A percentile compares a stretch with the other conserved stretches of the same genome.
Evolutionary conservation across 2,797 vertebrate genomes (phyloP).

Genomic region (Centroberyx gerrardi): DNA sequence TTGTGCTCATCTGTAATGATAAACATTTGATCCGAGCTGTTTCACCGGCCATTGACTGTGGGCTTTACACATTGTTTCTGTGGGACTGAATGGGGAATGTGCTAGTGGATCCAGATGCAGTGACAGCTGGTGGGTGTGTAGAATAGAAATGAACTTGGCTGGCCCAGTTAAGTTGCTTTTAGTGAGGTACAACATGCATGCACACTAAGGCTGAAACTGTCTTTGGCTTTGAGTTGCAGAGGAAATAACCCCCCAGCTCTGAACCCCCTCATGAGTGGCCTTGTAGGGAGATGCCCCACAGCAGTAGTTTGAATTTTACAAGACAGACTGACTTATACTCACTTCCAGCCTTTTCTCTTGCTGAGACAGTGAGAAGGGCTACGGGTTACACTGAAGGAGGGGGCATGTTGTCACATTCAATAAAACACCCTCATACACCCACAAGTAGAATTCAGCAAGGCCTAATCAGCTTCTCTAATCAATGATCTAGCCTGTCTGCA

Average conservation of each 20-base stretch:
- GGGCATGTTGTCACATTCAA: background rate
- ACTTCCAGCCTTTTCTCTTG: background rate
- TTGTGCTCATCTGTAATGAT: slow-evolving; percentile 36
- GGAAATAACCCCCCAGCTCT: slow-evolving; percentile 34
- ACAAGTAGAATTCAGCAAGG: background rate
- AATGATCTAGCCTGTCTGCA: background rate
- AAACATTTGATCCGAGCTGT: slow-evolving; percentile 42
- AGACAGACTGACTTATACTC: background rate
- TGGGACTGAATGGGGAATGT: slow-evolving; percentile 73
- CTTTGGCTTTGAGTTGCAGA: slow-evolving; percentile 30
- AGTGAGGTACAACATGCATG: slow-evolving; percentile 39
- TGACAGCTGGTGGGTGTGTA: slow-evolving; percentile 59
- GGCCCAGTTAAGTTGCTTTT: slow-evolving; percentile 58
- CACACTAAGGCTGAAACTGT: slow-evolving; percentile 27
- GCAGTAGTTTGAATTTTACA: background rate
- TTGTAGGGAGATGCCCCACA: background rate
- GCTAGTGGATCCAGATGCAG: slow-evolving; percentile 71
- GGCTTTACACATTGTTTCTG: slow-evolving; percentile 59
- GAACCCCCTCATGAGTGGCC: slow-evolving; percentile 4
- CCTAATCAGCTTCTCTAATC: slow-evolving; percentile 15
- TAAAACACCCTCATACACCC: background rate
- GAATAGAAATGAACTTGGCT: slow-evolving; percentile 73
- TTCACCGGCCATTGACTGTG: slow-evolving; percentile 37
- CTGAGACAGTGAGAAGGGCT: background rate
- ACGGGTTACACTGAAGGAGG: background rate